These are phyloP conservation scores for Leucophenga montana DNA, from an alignment of 2,888 invertebrate genomes.

Conservation along the genomic window DNA sequence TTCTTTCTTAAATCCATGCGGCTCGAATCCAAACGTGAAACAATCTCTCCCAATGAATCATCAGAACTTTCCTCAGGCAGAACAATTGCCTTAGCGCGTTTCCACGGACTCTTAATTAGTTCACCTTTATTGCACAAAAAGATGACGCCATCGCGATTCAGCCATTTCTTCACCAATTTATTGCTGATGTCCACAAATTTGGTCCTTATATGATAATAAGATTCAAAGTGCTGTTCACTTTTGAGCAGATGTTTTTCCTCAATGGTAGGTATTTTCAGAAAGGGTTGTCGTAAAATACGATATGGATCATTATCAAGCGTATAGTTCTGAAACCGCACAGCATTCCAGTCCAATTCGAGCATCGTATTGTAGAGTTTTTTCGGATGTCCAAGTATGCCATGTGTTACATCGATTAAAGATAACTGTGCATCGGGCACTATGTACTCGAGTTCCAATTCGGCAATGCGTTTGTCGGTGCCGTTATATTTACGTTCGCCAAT, in stretches of 20 bases:
- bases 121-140: too few species aligned
- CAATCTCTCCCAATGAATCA: too few species aligned
- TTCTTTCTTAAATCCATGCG: too few species aligned
- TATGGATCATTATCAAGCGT: slow-evolving; percentile 59
- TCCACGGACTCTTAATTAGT: too few species aligned
- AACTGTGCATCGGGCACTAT: slow-evolving; percentile 60
- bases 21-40: too few species aligned
- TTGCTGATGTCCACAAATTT: slow-evolving; percentile 34
- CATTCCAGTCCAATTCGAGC: slow-evolving; percentile 54
- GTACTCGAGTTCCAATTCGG: slow-evolving; percentile 59
- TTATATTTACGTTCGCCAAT: slow-evolving; percentile 63
- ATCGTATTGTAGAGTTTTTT: slow-evolving; percentile 59
- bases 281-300: slow-evolving; percentile 55
- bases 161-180: slow-evolving; percentile 54
- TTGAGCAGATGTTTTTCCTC: slow-evolving; percentile 47
- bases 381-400: slow-evolving; percentile 65
- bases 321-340: slow-evolving; percentile 51
- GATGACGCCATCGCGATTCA: slow-evolving; percentile 39
- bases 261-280: slow-evolving; percentile 47
- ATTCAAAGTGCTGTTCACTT: slow-evolving; percentile 46
- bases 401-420: slow-evolving; percentile 55
- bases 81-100: too few species aligned
- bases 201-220: slow-evolving; percentile 47
- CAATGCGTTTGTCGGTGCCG: slow-evolving; percentile 59
- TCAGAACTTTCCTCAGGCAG: too few species aligned